Evolutionary conservation across 2,797 vertebrate species (phyloP).

Genomic region (Poliocrania exsul): DNA sequence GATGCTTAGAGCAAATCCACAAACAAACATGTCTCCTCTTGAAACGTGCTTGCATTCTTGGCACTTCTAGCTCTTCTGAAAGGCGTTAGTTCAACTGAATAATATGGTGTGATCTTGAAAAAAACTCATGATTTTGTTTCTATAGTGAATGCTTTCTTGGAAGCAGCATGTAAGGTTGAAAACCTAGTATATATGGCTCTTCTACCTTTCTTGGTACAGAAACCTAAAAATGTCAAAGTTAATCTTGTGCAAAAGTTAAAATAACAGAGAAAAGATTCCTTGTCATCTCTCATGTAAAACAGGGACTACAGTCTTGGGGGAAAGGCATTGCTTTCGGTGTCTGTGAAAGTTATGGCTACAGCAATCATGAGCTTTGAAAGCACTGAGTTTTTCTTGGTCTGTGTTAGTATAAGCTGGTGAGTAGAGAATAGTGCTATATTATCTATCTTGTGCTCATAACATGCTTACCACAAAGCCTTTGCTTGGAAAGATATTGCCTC

Average conservation of each 20-base stretch:
- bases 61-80: not conserved
- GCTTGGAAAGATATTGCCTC: not conserved
- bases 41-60: not conserved
- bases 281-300: not conserved
- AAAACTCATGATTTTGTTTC: not conserved
- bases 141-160: not conserved
- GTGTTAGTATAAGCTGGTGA: not conserved
- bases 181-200: not conserved
- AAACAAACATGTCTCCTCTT: not conserved
- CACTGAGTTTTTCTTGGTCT: not conserved
- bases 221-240: not conserved
- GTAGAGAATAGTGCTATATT: not conserved
- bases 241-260: not conserved
- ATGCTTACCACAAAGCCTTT: not conserved
- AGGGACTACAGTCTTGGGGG: not conserved
- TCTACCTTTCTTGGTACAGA: not conserved
- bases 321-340: not conserved
- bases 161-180: not conserved
- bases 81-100: not conserved
- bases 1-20: not conserved
- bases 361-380: not conserved
- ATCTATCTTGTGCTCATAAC: accelerated
- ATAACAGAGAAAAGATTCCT: not conserved
- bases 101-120: not conserved
- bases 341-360: not conserved